phyloP scores from a whole-genome alignment of 2,888 invertebrate species.

The Aphrophora alni region DNA sequence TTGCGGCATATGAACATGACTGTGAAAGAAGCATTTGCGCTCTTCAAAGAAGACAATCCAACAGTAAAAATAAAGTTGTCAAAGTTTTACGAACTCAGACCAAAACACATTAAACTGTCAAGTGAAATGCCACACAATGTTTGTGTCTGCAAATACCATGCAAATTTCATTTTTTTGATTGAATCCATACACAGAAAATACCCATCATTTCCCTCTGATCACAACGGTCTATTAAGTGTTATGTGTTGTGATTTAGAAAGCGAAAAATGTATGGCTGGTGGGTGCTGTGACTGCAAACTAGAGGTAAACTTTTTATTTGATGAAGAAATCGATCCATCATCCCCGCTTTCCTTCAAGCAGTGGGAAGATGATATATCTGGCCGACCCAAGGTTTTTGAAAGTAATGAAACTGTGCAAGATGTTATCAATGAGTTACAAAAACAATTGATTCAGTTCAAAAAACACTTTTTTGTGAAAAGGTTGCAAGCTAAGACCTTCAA shows the following conservation, averaged over 20 bases:
- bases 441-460: background rate
- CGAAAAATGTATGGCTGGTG: background rate
- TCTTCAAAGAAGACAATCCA: too few relatives aligned
- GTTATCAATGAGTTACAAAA: too few relatives aligned
- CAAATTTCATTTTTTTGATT: background rate
- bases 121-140: too few relatives aligned
- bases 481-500: conserved; percentile 1
- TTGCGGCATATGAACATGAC: too few relatives aligned
- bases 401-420: too few relatives aligned
- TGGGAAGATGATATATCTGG: background rate
- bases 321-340: background rate
- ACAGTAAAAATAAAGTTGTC: too few relatives aligned
- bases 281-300: background rate
- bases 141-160: conserved; percentile 39
- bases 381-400: too few relatives aligned
- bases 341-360: background rate
- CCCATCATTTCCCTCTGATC: background rate
- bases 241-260: background rate
- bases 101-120: too few relatives aligned
- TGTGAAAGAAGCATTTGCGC: too few relatives aligned
- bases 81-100: too few relatives aligned
- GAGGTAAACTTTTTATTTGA: background rate
- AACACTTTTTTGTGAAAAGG: conserved; percentile 17
- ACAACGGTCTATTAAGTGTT: background rate
- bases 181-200: background rate